These are phyloP conservation scores for Podarcis raffonei DNA, from an alignment of 2,113 vertebrate genomes.

Conservation along the genomic window DNA sequence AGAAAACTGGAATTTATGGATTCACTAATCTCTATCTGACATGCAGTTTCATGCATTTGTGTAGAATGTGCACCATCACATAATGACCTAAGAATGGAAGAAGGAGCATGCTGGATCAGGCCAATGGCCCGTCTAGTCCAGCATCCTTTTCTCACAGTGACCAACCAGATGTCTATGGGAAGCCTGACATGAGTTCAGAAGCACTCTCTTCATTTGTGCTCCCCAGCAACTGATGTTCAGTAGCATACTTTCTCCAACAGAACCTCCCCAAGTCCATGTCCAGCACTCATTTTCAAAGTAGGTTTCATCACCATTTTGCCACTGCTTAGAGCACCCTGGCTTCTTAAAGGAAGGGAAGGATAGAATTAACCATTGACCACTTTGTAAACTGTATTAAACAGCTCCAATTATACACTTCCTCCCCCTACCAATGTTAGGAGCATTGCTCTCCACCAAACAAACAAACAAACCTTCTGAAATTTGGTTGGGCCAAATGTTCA, in stretches of 20 bases:
- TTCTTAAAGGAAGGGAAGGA: background rate
- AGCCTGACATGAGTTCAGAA: too few relatives aligned
- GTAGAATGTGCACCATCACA: background rate
- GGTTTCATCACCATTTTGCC: background rate
- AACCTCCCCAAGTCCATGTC: too few relatives aligned
- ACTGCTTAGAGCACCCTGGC: background rate
- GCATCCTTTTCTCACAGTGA: too few relatives aligned
- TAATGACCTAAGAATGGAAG: background rate
- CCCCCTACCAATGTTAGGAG: background rate
- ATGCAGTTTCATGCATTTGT: background rate
- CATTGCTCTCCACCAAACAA: background rate
- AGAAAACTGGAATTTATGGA: too few relatives aligned
- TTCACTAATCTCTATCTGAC: too few relatives aligned
- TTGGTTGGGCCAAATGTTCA: background rate
- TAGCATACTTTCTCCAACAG: too few relatives aligned
- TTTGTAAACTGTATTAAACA: too few relatives aligned
- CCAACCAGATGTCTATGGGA: too few relatives aligned
- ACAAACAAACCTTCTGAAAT: background rate
- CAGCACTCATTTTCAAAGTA: background rate
- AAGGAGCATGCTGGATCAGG: too few relatives aligned
- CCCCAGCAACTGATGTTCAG: too few relatives aligned
- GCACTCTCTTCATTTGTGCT: too few relatives aligned
- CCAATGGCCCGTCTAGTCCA: too few relatives aligned
- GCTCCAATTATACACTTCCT: background rate
- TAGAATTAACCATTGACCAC: background rate